Conservation (phyloP, 2,888 invertebrate species). For the Timema cristinae region DNA sequence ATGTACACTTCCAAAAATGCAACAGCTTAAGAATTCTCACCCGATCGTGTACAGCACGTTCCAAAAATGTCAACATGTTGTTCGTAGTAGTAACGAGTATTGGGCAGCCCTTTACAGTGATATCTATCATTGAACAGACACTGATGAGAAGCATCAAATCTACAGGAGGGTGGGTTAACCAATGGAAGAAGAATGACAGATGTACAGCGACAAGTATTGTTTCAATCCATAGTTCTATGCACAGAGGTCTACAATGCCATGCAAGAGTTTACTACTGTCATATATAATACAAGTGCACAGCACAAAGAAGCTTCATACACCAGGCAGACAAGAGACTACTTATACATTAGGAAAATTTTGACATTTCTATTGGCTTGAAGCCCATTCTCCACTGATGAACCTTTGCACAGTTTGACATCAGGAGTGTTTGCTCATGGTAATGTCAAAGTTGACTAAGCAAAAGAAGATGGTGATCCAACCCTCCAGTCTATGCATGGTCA, state of each 20-base stretch:
- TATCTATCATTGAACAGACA: not conserved
- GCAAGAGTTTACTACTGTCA: not conserved
- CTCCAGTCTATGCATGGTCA: not conserved
- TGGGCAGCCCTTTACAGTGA: not conserved
- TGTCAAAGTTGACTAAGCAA: not conserved
- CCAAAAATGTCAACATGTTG: not conserved
- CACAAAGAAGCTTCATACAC: conserved; percentile 7
- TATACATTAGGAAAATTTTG: not conserved
- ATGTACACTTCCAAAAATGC: not conserved
- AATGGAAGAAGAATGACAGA: not conserved
- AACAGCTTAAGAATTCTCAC: conserved; percentile 6
- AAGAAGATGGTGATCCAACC: not conserved
- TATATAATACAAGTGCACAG: not conserved
- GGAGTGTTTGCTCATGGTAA: not conserved
- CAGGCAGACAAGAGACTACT: too few species aligned
- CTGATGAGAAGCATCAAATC: conserved; percentile 2
- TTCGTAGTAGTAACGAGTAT: not conserved
- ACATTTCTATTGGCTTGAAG: not conserved
- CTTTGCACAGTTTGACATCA: conserved; percentile 8
- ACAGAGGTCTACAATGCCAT: conserved; percentile 1
- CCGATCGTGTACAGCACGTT: not conserved
- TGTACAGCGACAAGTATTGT: not conserved
- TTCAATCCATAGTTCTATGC: conserved; percentile 7
- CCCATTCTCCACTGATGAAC: not conserved
- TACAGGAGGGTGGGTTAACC: not conserved